Conservation (phyloP, 2,797 vertebrate genomes). For the Coranthus polyacanthus region DNA sequence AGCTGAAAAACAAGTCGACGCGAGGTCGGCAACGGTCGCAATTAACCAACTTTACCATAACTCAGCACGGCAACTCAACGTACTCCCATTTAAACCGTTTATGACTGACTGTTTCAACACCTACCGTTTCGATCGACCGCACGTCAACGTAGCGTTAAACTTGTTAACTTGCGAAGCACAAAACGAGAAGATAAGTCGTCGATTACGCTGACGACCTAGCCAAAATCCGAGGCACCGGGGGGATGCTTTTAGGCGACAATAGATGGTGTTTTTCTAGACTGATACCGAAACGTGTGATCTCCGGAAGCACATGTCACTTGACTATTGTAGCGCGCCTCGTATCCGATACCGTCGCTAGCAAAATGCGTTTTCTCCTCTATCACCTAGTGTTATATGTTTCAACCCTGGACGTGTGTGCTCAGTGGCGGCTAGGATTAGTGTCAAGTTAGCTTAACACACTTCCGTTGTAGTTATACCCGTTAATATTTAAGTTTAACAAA, state of each 20-base stretch:
- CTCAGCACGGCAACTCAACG: neutral
- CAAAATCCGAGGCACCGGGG: accelerated
- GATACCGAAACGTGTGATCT: slow-evolving; percentile 70
- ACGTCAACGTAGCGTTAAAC: slow-evolving; percentile 24
- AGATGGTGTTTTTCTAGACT: slow-evolving; percentile 34
- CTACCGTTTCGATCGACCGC: slow-evolving; percentile 18
- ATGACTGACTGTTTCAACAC: slow-evolving; percentile 7
- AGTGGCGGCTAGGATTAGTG: accelerated
- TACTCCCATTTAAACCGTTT: slow-evolving; percentile 5
- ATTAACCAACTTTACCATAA: neutral
- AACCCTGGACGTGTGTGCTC: neutral
- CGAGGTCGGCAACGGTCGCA: accelerated
- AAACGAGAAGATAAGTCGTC: neutral
- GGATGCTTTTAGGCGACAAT: neutral
- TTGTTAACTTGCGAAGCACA: neutral
- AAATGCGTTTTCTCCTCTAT: slow-evolving; percentile 44
- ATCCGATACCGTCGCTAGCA: slow-evolving; percentile 49
- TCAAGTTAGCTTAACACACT: neutral
- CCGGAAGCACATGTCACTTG: slow-evolving; percentile 82
- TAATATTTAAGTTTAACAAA: slow-evolving; percentile 22
- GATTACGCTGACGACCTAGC: neutral
- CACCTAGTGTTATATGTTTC: neutral
- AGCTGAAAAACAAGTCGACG: neutral
- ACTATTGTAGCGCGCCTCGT: slow-evolving; percentile 57
- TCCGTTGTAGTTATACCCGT: accelerated